Conservation (phyloP, 2,113 vertebrate genomes). For the Pollachius pollachius region DNA sequence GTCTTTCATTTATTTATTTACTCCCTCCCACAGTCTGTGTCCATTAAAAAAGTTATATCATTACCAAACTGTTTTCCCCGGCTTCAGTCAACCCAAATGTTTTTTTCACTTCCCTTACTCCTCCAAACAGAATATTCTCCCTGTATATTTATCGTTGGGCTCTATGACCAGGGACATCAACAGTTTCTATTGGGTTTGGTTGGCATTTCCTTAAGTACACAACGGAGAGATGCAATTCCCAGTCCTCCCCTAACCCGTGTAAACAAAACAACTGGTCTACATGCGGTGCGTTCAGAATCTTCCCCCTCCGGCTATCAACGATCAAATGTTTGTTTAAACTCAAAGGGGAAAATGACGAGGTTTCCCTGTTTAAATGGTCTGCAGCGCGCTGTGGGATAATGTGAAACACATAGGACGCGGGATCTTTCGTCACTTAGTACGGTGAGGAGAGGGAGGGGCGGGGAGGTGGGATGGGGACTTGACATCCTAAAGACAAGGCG, state of each 20-base stretch:
- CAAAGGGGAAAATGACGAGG: constrained; percentile 4
- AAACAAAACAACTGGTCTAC: constrained; percentile 35
- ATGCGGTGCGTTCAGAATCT: constrained; percentile 4
- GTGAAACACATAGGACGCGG: constrained; percentile 12
- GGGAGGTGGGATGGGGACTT: too few relatives aligned
- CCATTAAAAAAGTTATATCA: constrained; percentile 30
- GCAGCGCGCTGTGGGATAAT: constrained; percentile 22
- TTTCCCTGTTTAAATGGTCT: constrained; percentile 1
- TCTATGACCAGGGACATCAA: constrained; percentile 25
- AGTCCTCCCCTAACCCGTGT: constrained; percentile 7
- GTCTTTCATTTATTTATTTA: neutral
- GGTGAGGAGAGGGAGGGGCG: too few relatives aligned
- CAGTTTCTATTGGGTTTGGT: constrained; percentile 32
- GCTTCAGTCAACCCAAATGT: constrained; percentile 20
- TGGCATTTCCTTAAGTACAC: constrained; percentile 36
- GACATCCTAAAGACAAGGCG: neutral
- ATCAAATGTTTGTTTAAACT: constrained; percentile 38
- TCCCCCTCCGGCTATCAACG: constrained; percentile 32
- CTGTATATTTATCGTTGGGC: constrained; percentile 26
- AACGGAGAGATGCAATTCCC: constrained; percentile 35
- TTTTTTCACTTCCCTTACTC: constrained; percentile 17
- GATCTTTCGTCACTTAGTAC: too few relatives aligned
- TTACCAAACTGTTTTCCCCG: constrained; percentile 32
- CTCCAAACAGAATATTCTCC: constrained; percentile 27
- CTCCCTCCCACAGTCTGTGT: neutral